Percentiles rank a stretch among this genome's conserved stretches.
Evolutionary conservation across 2,797 vertebrate genomes (phyloP).

Genomic region (Sebastes jordani): DNA sequence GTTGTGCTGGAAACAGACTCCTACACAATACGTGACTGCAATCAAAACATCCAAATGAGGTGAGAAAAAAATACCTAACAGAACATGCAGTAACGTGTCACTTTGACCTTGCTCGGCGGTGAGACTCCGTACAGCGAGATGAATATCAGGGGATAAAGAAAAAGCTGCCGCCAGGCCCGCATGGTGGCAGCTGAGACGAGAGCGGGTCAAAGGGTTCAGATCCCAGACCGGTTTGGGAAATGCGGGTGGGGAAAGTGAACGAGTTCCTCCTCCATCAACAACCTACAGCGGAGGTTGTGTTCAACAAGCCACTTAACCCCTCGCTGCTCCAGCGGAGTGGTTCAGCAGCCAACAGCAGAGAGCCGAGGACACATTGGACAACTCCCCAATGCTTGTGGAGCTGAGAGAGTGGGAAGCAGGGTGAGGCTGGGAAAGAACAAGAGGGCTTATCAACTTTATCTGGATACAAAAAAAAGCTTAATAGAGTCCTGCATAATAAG

Average conservation of each 20-base stretch:
- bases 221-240: constrained; percentile 21
- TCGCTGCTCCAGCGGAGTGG: constrained; percentile 22
- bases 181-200: constrained; percentile 12
- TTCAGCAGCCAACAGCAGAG: constrained; percentile 30
- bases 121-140: not conserved
- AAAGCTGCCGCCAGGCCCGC: not conserved
- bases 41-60: not conserved
- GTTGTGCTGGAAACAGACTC: not conserved
- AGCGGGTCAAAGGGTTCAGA: constrained; percentile 5
- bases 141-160: not conserved
- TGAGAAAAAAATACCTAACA: not conserved
- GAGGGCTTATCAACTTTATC: not conserved
- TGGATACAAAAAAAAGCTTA: not conserved
- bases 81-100: not conserved
- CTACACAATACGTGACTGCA: not conserved
- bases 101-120: not conserved
- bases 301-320: constrained; percentile 64
- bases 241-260: not conserved
- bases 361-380: constrained; percentile 30
- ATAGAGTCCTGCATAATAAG: not conserved
- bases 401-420: not conserved
- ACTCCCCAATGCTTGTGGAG: constrained; percentile 18
- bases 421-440: not conserved
- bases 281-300: constrained; percentile 26
- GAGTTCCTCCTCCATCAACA: constrained; percentile 32